Evolutionary conservation across 2,888 invertebrate genomes (phyloP).

Genomic region (Venustoraphidia nigricollis): DNA sequence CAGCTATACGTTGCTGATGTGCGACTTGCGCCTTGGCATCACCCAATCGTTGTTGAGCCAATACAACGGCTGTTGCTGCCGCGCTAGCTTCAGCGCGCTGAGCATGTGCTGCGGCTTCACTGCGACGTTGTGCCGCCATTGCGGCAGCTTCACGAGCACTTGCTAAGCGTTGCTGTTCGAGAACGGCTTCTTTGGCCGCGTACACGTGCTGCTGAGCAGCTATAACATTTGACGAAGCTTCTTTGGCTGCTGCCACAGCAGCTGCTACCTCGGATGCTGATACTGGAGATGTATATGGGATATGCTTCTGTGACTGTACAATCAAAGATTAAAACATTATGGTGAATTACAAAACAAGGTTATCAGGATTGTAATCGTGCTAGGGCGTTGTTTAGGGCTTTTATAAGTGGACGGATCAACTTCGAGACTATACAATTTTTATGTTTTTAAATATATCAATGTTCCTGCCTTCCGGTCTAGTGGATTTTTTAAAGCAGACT

Average conservation of each 20-base stretch:
- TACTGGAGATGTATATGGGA: slow-evolving; percentile 19
- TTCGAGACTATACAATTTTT: too few relatives aligned
- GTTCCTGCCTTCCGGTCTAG: too few relatives aligned
- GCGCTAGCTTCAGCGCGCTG: slow-evolving; percentile 51
- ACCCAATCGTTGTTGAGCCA: slow-evolving; percentile 53
- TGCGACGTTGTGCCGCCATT: slow-evolving; percentile 16
- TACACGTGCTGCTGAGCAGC: slow-evolving; percentile 58
- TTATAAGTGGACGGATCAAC: too few relatives aligned
- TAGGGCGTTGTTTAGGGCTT: too few relatives aligned
- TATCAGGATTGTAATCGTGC: too few relatives aligned
- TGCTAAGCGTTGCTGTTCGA: slow-evolving; percentile 56
- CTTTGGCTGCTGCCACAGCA: slow-evolving; percentile 57
- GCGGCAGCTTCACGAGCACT: slow-evolving; percentile 59
- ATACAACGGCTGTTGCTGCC: slow-evolving; percentile 47
- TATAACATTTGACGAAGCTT: slow-evolving; percentile 53
- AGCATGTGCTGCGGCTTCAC: slow-evolving; percentile 50
- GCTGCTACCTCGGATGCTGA: slow-evolving; percentile 53
- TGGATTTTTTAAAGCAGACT: too few relatives aligned
- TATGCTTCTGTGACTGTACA: not conserved
- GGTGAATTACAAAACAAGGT: too few relatives aligned
- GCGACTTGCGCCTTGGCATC: slow-evolving; percentile 54
- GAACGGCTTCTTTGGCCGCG: slow-evolving; percentile 53
- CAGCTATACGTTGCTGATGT: slow-evolving; percentile 54
- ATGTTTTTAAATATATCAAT: too few relatives aligned
- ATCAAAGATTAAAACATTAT: too few relatives aligned